Percentiles rank a stretch among this genome's conserved stretches.
These are phyloP conservation scores for Pterobdella sp. DNA, from an alignment of 2,888 invertebrate species.

Conservation along the genomic window DNA sequence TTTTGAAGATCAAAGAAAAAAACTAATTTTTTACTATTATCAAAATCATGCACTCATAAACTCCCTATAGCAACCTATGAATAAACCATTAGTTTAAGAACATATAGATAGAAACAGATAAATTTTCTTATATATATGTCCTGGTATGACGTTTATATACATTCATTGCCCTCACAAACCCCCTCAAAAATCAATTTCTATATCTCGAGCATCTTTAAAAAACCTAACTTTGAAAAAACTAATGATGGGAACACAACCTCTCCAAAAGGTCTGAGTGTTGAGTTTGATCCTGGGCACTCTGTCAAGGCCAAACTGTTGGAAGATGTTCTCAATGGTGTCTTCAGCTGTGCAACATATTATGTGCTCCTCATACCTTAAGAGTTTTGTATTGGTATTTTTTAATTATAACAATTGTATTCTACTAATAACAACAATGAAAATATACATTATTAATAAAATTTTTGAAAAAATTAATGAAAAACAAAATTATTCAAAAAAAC, in stretches of 20 bases:
- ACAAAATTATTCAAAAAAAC: too few relatives aligned
- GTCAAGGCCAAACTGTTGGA: background rate
- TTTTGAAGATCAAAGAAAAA: background rate
- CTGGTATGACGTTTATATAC: too few relatives aligned
- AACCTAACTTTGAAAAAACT: too few relatives aligned
- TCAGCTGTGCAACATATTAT: background rate
- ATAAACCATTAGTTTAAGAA: background rate
- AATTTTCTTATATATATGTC: too few relatives aligned
- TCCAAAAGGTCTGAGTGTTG: background rate
- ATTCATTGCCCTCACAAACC: background rate
- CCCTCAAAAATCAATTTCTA: too few relatives aligned
- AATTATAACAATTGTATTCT: too few relatives aligned
- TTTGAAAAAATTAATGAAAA: too few relatives aligned
- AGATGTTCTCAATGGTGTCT: background rate
- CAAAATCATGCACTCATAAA: background rate
- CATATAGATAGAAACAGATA: too few relatives aligned
- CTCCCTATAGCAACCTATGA: background rate
- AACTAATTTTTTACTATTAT: background rate
- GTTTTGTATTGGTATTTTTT: background rate
- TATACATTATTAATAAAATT: too few relatives aligned
- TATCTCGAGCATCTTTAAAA: too few relatives aligned
- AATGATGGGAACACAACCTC: too few relatives aligned
- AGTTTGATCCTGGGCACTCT: slow-evolving; percentile 3
- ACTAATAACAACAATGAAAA: too few relatives aligned
- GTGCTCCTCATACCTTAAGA: background rate